phyloP scores from a whole-genome alignment of 2,797 vertebrate genomes.

The Paedocypris micromegethes region DNA sequence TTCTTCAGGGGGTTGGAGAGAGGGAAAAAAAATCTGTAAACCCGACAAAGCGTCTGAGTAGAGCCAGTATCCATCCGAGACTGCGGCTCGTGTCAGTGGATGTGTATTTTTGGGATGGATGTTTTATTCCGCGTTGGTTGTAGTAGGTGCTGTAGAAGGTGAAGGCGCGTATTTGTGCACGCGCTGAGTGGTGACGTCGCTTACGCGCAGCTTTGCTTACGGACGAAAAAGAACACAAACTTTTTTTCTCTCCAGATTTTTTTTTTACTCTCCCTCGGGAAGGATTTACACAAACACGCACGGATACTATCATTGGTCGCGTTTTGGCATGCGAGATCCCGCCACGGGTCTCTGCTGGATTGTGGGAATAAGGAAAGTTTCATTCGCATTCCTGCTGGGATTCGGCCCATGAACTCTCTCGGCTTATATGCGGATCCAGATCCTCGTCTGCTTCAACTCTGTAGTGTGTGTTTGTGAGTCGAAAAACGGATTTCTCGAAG shows the following conservation, averaged over 20 bases:
- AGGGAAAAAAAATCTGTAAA: constrained; percentile 66
- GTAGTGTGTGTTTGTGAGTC: constrained; percentile 59
- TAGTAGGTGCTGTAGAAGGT: constrained; percentile 39
- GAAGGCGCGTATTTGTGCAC: constrained; percentile 57
- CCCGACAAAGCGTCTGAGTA: constrained; percentile 82
- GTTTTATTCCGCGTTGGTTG: constrained; percentile 9
- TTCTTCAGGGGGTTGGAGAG: constrained; percentile 62
- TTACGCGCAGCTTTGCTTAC: constrained; percentile 50
- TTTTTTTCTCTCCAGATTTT: constrained; percentile 54
- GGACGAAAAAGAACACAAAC: constrained; percentile 57
- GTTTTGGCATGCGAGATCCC: constrained; percentile 56
- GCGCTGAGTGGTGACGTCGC: constrained; percentile 53
- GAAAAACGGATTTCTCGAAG: too few relatives aligned
- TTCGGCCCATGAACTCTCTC: constrained; percentile 57
- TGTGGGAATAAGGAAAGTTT: constrained; percentile 60
- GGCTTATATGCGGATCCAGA: constrained; percentile 65
- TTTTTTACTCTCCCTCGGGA: constrained; percentile 49
- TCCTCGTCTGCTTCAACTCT: constrained; percentile 66
- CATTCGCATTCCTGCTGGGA: constrained; percentile 58
- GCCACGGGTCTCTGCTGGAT: constrained; percentile 10
- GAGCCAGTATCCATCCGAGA: constrained; percentile 68
- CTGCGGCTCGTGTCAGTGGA: constrained; percentile 59
- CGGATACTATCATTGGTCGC: constrained; percentile 34
- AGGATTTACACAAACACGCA: constrained; percentile 56
- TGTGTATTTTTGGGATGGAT: constrained; percentile 55